A percentile compares a stretch with the other conserved stretches of the same genome.
These are phyloP conservation scores for Prunella fulvescens DNA, from an alignment of 2,113 vertebrate genomes.

Conservation along the genomic window DNA sequence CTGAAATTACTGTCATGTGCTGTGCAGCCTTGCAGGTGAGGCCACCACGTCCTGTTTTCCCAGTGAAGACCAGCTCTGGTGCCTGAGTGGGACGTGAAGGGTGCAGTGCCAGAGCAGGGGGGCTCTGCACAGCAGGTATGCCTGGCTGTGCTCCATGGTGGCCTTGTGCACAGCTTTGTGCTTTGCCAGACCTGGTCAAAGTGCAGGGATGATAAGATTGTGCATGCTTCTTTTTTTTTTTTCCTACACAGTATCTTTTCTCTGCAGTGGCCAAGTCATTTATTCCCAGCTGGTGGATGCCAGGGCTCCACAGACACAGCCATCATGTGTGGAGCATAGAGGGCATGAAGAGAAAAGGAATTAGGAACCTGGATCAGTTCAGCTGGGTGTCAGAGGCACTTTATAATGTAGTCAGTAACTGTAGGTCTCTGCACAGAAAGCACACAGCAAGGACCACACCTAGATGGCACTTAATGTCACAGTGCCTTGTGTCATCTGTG, in stretches of 20 bases:
- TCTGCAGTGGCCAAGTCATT: background rate
- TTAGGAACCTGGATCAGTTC: background rate
- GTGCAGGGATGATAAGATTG: conserved; percentile 14
- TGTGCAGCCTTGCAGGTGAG: background rate
- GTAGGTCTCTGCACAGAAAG: background rate
- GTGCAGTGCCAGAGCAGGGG: background rate
- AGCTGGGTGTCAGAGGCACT: background rate
- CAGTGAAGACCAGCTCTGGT: background rate
- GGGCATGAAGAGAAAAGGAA: background rate
- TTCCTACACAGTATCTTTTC: background rate
- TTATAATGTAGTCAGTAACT: background rate
- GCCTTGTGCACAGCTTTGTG: conserved; percentile 13
- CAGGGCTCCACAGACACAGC: background rate
- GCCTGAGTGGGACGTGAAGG: background rate
- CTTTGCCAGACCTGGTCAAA: conserved; percentile 29
- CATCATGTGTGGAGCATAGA: background rate
- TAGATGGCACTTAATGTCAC: background rate
- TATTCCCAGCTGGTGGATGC: background rate
- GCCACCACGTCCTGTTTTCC: background rate
- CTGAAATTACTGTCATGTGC: background rate
- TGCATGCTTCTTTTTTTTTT: background rate
- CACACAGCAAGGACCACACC: background rate
- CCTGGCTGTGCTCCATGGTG: background rate
- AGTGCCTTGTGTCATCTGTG: background rate
- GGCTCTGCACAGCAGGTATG: conserved; percentile 10